Evolutionary conservation across 1,140 invertebrate species (phyloP).

Genomic region (Ostrea denselamellosa): DNA sequence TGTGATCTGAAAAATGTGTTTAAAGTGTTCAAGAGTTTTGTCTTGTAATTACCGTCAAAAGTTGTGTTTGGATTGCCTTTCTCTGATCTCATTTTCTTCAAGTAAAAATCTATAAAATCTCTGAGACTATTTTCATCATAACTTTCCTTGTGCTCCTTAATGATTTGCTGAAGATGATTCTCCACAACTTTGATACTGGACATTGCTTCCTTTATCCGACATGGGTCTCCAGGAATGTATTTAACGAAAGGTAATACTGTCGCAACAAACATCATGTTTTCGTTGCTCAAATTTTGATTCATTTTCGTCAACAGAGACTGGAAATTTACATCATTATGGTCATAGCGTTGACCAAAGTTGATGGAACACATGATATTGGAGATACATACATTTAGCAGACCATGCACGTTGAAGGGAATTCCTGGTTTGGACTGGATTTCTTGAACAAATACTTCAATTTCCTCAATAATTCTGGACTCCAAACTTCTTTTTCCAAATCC

Average conservation of each 20-base stretch:
- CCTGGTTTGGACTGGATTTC: too few relatives aligned
- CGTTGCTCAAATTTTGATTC: conserved; percentile 44
- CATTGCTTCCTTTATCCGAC: conserved; percentile 42
- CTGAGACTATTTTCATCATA: conserved; percentile 39
- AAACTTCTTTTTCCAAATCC: too few relatives aligned
- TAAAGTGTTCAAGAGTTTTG: not conserved
- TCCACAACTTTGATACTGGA: conserved; percentile 35
- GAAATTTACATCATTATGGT: conserved; percentile 76
- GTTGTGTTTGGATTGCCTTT: conserved; percentile 23
- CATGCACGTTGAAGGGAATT: too few relatives aligned
- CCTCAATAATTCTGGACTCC: too few relatives aligned
- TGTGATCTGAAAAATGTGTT: too few relatives aligned
- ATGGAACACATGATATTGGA: too few relatives aligned
- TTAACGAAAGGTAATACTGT: conserved; percentile 46
- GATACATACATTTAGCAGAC: too few relatives aligned
- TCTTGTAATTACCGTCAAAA: too few relatives aligned
- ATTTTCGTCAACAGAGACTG: conserved; percentile 47
- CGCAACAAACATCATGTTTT: not conserved
- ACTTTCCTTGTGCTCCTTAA: conserved; percentile 39
- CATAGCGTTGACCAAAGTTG: conserved; percentile 87
- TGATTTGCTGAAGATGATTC: conserved; percentile 21
- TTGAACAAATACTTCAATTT: too few relatives aligned
- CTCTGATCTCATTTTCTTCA: conserved; percentile 25
- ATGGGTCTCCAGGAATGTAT: conserved; percentile 56
- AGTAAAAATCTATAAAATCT: conserved; percentile 47